Conservation (phyloP, 2,797 vertebrate species). For the Podarcis siculus region DNA sequence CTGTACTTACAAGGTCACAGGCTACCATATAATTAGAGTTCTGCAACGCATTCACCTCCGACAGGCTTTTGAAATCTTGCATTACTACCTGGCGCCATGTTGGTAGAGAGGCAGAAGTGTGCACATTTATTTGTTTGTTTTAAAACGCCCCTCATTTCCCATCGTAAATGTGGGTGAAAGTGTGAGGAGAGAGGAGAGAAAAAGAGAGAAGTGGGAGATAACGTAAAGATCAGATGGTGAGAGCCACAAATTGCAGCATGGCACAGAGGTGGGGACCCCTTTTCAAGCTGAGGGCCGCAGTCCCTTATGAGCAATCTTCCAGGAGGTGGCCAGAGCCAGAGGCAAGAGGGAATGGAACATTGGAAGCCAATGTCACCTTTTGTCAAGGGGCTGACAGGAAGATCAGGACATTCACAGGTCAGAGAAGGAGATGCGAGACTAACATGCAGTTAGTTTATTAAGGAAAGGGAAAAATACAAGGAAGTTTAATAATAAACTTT, state of each 20-base stretch:
- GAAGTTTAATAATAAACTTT: too few relatives aligned
- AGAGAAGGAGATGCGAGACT: too few relatives aligned
- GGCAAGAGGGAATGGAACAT: too few relatives aligned
- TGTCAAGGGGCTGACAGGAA: too few relatives aligned
- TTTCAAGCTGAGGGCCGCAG: too few relatives aligned
- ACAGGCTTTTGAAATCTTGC: slow-evolving; percentile 46
- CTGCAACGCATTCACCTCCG: rapidly evolving
- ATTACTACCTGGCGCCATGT: slow-evolving; percentile 2
- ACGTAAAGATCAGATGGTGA: not conserved
- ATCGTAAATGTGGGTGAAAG: not conserved
- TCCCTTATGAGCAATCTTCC: too few relatives aligned
- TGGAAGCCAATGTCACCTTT: too few relatives aligned
- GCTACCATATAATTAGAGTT: slow-evolving; percentile 51
- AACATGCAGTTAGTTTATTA: too few relatives aligned
- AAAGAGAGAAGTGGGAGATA: too few relatives aligned
- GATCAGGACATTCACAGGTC: too few relatives aligned
- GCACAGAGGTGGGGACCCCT: not conserved
- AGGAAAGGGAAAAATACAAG: too few relatives aligned
- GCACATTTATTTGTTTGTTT: slow-evolving; percentile 51
- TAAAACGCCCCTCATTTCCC: slow-evolving; percentile 20
- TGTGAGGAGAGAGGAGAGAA: not conserved
- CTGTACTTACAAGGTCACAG: slow-evolving; percentile 53
- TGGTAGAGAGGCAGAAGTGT: slow-evolving; percentile 38
- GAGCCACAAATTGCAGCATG: not conserved
- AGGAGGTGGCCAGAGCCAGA: too few relatives aligned